Conservation (phyloP, 2,113 vertebrate genomes). For the Megaceryle torquata region DNA sequence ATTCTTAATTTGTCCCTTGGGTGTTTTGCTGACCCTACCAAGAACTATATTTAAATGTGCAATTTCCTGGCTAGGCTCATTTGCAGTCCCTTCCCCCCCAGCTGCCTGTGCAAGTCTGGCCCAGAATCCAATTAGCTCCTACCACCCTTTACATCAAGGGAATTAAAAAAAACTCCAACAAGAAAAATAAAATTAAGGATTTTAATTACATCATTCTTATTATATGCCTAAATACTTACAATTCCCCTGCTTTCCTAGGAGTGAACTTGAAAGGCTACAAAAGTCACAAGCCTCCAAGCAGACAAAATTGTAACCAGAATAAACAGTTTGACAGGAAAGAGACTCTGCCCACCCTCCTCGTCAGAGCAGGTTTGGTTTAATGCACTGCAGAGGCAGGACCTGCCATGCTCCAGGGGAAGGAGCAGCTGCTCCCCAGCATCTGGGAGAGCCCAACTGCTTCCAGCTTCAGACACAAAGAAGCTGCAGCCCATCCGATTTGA, state of each 20-base stretch:
- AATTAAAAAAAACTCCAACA: slow-evolving; percentile 13
- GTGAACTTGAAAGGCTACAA: neutral
- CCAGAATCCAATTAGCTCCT: slow-evolving; percentile 50
- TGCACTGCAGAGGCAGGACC: neutral
- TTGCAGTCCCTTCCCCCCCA: neutral
- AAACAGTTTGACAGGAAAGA: neutral
- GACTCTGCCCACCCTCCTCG: neutral
- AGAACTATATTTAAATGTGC: slow-evolving; percentile 56
- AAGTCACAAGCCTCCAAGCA: neutral
- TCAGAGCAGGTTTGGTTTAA: neutral
- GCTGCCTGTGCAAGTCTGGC: neutral
- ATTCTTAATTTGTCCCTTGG: slow-evolving; percentile 33
- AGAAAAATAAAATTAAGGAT: slow-evolving; percentile 22
- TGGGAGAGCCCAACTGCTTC: neutral
- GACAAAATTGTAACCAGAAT: neutral
- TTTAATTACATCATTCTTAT: slow-evolving; percentile 37
- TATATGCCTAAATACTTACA: neutral
- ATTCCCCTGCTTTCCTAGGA: neutral
- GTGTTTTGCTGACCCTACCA: slow-evolving; percentile 35
- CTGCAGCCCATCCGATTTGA: neutral
- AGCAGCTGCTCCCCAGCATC: neutral
- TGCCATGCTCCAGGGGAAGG: neutral
- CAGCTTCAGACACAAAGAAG: neutral
- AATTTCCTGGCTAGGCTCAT: slow-evolving; percentile 54
- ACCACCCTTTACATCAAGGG: slow-evolving; percentile 31